These are phyloP conservation scores for Pemphigus obesinymphae DNA, from an alignment of 1,140 invertebrate genomes.

Conservation along the genomic window DNA sequence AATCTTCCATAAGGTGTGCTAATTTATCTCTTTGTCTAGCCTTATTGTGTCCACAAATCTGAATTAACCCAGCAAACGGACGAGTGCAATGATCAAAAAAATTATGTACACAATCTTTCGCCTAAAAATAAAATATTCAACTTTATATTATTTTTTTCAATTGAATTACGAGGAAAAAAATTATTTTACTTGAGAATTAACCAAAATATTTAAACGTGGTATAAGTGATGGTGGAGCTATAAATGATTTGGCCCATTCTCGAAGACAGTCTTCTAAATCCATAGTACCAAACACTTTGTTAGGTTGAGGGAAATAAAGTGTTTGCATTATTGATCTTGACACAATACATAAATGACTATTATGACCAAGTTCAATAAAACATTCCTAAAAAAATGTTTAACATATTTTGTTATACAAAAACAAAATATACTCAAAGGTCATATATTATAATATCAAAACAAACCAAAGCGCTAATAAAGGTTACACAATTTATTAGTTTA, in stretches of 20 bases:
- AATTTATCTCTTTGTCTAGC: conserved; percentile 91
- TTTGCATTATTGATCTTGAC: conserved; percentile 85
- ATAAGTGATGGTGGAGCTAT: conserved; percentile 80
- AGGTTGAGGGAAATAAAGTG: conserved; percentile 65
- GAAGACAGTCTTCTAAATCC: conserved; percentile 71
- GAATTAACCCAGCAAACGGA: conserved; percentile 80
- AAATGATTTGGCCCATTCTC: conserved; percentile 78
- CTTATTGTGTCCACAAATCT: conserved; percentile 89
- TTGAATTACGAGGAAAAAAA: not conserved
- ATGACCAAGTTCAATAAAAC: conserved; percentile 89
- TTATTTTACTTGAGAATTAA: conserved; percentile 58
- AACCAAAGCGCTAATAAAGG: conserved; percentile 79
- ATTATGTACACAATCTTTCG: conserved; percentile 80
- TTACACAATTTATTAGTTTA: conserved; percentile 71
- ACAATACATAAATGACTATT: conserved; percentile 80
- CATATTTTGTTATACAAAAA: not conserved
- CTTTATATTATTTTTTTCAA: not conserved
- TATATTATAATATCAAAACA: not conserved
- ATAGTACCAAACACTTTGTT: conserved; percentile 53
- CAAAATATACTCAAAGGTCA: not conserved
- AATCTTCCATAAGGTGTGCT: conserved; percentile 81
- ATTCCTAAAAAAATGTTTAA: conserved; percentile 63
- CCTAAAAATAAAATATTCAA: conserved; percentile 52
- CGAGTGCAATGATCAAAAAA: conserved; percentile 84
- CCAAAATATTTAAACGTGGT: conserved; percentile 60